Base-by-base conservation (phyloP, 2,797 vertebrate species). In the Myioborus miniatus region DNA sequence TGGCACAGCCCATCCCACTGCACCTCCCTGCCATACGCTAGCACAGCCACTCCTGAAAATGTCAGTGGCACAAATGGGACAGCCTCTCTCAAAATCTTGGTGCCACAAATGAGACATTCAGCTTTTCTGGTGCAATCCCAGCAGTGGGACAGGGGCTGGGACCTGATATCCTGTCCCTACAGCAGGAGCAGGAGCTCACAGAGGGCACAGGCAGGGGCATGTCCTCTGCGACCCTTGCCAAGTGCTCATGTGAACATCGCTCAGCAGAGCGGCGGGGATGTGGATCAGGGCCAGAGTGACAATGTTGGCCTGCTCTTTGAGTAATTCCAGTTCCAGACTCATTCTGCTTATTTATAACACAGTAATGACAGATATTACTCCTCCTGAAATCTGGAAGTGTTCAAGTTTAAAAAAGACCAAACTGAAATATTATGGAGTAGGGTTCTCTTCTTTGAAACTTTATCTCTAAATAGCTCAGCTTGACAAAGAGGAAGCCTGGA, bases 171-270 rank as follows among this genome's bases (percentile, higher is more conserved):
- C 8, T 6, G 7, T 50, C 43, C 58, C 4, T 0, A 7, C 3
- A 72, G 59, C 71, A 64, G 32, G 53, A 76, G 37, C 19, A 64
- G 32, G 53, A 76, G 37, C 19, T 63, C 19, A 22, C 2, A 8
- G 50, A 52, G 44, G 58, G 6, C 23, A 36, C 24, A 4, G 8
- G 36, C n/a, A 43, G 15, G 24, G 62, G 2, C 44, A 41, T 0
- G 1, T 52, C 22, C 52, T 29, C 44, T 79, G 39, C 36, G 44
- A 50, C 30, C 55, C 43, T 22, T 2, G 2, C 52, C 22, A 32
- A 34, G 44, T 1, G 9, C 49, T 79, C 44, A 43, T 0, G 0
- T 0, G 3, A 52, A 30, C n/a, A 46, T 16, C 0, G 0, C 69
- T 24, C 62, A 59, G 82, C 75, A 56, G 36, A 75, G 62, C 70